phyloP scores from a whole-genome alignment of 2,888 invertebrate genomes.

The Hydropsyche betteni region DNA sequence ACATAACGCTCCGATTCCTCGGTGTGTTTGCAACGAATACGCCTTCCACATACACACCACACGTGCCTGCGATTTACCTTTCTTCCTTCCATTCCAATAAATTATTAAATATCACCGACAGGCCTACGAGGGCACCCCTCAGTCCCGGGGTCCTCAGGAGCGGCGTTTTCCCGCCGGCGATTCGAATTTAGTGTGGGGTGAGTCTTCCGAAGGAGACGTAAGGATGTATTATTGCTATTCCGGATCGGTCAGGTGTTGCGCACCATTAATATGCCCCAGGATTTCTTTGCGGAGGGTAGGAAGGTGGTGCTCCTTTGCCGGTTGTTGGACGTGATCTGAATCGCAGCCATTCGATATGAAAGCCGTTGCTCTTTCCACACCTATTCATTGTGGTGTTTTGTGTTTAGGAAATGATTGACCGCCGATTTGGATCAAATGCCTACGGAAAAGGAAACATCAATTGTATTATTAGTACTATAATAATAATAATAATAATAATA shows the following conservation, averaged over 20 bases:
- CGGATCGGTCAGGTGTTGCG: conserved; percentile 48
- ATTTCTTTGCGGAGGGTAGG: conserved; percentile 38
- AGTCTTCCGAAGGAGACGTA: conserved; percentile 20
- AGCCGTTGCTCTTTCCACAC: conserved; percentile 10
- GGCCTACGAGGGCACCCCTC: conserved; percentile 28
- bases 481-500: no score
- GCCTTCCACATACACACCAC: conserved; percentile 27
- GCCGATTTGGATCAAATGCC: no score
- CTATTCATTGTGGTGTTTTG: conserved; percentile 13
- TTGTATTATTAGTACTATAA: no score
- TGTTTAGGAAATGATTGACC: conserved; percentile 18
- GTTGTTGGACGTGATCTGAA: conserved; percentile 43
- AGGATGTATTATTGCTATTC: conserved; percentile 46
- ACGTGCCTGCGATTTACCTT: conserved; percentile 48
- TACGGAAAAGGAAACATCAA: no score
- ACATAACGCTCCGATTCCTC: conserved; percentile 37
- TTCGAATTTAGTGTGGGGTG: not conserved
- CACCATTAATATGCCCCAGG: conserved; percentile 47
- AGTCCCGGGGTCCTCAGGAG: not conserved
- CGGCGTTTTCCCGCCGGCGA: conserved; percentile 9
- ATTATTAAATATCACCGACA: conserved; percentile 49
- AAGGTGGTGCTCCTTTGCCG: conserved; percentile 18
- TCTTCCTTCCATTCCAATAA: conserved; percentile 45
- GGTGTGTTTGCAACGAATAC: not conserved
- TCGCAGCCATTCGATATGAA: conserved; percentile 28